A percentile compares a stretch with the other conserved stretches of the same genome.
Conservation (phyloP, 2,113 vertebrate species). For the Emydura subglobosa region DNA sequence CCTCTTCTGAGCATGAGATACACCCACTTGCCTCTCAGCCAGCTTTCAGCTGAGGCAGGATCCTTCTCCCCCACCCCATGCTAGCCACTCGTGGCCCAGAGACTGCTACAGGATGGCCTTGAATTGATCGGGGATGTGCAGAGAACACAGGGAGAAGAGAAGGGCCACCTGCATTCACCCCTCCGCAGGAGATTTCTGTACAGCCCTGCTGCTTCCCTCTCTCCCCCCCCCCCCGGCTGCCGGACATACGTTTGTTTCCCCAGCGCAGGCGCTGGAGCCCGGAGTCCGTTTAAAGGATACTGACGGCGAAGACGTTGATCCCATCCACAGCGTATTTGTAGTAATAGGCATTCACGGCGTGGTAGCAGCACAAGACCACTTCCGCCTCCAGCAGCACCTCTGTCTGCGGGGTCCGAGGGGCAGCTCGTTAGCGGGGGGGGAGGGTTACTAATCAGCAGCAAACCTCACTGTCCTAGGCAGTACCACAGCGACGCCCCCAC, state of each 20-base stretch:
- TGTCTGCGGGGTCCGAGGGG: conserved; percentile 45
- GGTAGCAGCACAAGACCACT: conserved; percentile 81
- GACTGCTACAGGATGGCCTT: neutral
- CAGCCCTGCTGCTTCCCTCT: rapidly evolving
- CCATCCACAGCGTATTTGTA: conserved; percentile 86
- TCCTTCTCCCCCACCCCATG: neutral
- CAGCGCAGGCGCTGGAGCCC: too few species aligned
- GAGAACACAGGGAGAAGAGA: neutral
- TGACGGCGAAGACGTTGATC: conserved; percentile 85
- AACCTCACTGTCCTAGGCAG: neutral
- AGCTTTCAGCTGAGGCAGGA: neutral
- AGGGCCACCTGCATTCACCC: neutral
- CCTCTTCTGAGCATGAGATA: neutral
- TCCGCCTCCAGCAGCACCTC: conserved; percentile 70
- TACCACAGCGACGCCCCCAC: too few species aligned
- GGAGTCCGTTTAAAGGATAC: conserved; percentile 77
- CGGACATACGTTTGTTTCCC: rapidly evolving
- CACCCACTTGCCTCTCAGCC: neutral
- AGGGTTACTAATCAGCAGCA: neutral
- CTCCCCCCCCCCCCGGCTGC: neutral
- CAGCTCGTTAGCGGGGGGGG: rapidly evolving
- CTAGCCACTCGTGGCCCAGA: neutral
- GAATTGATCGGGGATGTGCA: neutral
- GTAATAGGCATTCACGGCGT: conserved; percentile 84
- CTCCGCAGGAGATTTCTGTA: neutral